These are phyloP conservation scores for Archilochus colubris DNA, from an alignment of 2,113 vertebrate species.

Conservation along the genomic window DNA sequence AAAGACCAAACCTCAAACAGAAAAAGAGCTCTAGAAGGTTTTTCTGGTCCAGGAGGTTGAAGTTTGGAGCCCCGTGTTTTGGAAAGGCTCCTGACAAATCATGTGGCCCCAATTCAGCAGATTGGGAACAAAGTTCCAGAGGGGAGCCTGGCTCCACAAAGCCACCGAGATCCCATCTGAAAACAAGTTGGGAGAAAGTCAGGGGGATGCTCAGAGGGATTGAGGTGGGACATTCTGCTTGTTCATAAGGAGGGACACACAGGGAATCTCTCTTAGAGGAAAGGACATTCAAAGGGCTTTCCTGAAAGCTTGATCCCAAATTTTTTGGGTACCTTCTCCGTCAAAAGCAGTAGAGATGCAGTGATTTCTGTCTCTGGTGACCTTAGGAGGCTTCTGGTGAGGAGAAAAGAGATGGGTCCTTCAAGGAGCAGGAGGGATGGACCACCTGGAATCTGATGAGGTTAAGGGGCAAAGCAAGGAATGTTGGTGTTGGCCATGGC, in stretches of 20 bases:
- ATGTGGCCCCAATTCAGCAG: accelerated
- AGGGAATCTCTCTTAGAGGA: neutral
- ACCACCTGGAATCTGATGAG: accelerated
- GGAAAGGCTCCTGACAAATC: neutral
- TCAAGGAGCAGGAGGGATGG: neutral
- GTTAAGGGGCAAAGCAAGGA: accelerated
- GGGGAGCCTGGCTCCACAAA: neutral
- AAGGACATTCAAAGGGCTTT: neutral
- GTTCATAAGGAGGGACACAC: neutral
- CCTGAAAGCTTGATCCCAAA: neutral
- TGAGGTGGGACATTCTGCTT: accelerated
- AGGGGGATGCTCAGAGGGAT: neutral
- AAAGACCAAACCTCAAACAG: neutral
- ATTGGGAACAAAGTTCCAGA: neutral
- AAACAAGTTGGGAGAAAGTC: neutral
- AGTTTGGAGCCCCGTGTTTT: neutral
- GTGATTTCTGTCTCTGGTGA: neutral
- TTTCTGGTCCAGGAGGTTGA: neutral
- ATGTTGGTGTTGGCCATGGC: accelerated
- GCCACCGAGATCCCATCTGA: neutral
- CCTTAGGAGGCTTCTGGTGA: neutral
- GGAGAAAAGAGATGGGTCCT: neutral
- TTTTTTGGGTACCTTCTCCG: neutral
- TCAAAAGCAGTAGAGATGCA: neutral
- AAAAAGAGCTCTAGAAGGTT: neutral